Conservation (phyloP, 2,113 vertebrate species). For the Sclerurus mexicanus region DNA sequence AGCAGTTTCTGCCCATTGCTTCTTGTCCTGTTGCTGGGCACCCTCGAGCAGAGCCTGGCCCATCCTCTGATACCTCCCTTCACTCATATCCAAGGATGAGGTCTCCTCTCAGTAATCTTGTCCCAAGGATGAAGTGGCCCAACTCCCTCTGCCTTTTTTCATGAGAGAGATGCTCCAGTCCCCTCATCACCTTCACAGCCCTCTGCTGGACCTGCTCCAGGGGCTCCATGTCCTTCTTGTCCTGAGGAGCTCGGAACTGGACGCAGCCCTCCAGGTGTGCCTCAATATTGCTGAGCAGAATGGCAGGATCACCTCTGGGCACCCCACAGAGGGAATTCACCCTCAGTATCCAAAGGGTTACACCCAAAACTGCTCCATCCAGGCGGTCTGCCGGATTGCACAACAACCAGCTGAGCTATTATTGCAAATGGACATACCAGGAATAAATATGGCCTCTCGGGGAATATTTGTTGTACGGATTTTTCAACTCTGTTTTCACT, state of each 20-base stretch:
- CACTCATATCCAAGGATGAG: not conserved
- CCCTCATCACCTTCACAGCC: not conserved
- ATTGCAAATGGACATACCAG: constrained; percentile 1
- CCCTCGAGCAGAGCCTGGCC: not conserved
- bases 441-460: constrained; percentile 27
- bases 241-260: not conserved
- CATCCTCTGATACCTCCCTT: not conserved
- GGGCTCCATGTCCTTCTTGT: not conserved
- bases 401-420: not conserved
- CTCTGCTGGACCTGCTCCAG: not conserved
- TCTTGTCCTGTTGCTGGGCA: not conserved
- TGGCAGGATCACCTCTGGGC: not conserved
- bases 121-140: not conserved
- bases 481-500: constrained; percentile 10
- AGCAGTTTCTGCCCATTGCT: not conserved
- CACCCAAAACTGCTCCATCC: constrained; percentile 6
- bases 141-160: not conserved
- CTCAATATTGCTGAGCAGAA: not conserved
- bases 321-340: not conserved
- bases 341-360: constrained; percentile 15
- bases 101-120: not conserved
- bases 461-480: not conserved
- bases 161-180: not conserved
- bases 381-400: not conserved
- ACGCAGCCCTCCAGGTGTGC: not conserved